Conservation (phyloP, 2,797 vertebrate genomes). For the Thripadectes ignobilis region DNA sequence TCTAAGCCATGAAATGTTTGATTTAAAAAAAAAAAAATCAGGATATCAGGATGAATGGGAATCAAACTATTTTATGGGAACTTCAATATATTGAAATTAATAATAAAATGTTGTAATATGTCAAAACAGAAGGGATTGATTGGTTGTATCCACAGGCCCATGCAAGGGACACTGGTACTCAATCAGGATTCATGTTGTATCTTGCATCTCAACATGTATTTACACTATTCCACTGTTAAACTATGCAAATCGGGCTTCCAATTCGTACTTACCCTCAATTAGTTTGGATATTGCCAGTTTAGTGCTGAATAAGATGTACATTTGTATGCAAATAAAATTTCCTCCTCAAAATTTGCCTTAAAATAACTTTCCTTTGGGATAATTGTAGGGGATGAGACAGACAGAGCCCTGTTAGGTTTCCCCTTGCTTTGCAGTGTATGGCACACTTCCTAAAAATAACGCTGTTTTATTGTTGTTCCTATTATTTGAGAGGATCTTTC, state of each 20-base stretch:
- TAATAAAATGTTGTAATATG: not conserved
- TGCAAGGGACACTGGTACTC: not conserved
- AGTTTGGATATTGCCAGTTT: constrained; percentile 23
- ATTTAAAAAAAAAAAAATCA: not conserved
- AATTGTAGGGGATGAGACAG: not conserved
- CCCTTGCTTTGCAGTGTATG: not conserved
- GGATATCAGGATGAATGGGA: not conserved
- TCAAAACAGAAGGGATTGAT: not conserved
- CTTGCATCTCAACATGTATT: not conserved
- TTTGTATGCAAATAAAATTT: constrained; percentile 53
- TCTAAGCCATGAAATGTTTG: not conserved
- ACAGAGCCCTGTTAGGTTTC: not conserved
- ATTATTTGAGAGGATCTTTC: not conserved
- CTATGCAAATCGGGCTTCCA: constrained; percentile 45
- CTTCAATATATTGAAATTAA: not conserved
- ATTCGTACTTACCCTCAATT: not conserved
- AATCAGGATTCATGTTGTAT: not conserved
- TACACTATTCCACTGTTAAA: constrained; percentile 5
- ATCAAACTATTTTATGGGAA: not conserved
- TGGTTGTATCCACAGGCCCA: not conserved
- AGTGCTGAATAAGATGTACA: constrained; percentile 40
- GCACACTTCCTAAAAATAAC: not conserved
- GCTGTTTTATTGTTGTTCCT: not conserved
- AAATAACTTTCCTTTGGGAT: not conserved
- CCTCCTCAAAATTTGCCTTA: not conserved